These are phyloP conservation scores for Dynastes maya DNA, from an alignment of 2,888 invertebrate genomes.

Conservation along the genomic window DNA sequence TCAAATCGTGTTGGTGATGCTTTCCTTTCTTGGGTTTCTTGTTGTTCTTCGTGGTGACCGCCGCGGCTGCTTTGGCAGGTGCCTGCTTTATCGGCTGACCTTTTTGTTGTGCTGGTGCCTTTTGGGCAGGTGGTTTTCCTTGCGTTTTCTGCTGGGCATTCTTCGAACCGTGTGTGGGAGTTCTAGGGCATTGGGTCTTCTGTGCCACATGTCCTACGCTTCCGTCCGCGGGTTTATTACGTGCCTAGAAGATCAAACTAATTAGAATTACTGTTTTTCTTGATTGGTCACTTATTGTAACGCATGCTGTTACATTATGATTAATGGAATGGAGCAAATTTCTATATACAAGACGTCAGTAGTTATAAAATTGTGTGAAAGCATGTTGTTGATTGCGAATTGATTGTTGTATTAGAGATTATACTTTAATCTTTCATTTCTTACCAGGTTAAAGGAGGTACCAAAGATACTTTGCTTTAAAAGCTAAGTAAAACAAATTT, in stretches of 20 bases:
- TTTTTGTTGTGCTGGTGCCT: constrained; percentile 78
- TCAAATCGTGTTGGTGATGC: constrained; percentile 86
- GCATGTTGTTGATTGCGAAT: no score
- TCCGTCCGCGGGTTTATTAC: constrained; percentile 88
- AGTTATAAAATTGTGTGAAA: no score
- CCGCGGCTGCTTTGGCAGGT: constrained; percentile 76
- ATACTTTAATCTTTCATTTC: no score
- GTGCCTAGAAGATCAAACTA: constrained; percentile 75
- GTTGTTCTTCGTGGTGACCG: constrained; percentile 75
- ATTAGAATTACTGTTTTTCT: no score
- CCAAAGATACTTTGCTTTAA: no score
- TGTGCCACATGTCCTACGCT: constrained; percentile 77
- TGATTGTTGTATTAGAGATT: no score
- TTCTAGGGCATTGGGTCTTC: constrained; percentile 81
- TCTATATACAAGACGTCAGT: not conserved
- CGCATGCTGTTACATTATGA: no score
- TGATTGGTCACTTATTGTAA: no score
- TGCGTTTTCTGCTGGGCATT: constrained; percentile 73
- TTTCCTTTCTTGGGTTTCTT: constrained; percentile 85
- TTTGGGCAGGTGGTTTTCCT: constrained; percentile 75
- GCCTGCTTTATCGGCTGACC: constrained; percentile 81
- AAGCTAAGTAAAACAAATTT: no score
- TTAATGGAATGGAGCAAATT: no score
- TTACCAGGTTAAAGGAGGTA: no score
- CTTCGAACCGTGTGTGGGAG: constrained; percentile 74